phyloP scores from a whole-genome alignment of 2,113 vertebrate genomes.

The Piliocolobus tephrosceles region DNA sequence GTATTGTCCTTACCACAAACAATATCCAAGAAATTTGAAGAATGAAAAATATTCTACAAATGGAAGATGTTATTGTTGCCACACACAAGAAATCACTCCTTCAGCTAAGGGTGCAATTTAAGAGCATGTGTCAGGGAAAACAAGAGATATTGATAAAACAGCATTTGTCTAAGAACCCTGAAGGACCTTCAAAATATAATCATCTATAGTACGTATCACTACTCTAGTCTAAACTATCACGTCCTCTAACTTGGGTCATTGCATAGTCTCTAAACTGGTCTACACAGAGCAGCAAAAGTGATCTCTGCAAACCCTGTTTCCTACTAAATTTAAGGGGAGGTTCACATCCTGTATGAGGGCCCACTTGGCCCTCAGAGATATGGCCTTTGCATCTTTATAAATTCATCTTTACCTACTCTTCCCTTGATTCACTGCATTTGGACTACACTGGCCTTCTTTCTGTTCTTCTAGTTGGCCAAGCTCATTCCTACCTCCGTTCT shows the following conservation, averaged over 20 bases:
- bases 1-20: neutral
- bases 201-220: neutral
- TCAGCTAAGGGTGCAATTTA: neutral
- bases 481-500: neutral
- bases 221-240: neutral
- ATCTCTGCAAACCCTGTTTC: neutral
- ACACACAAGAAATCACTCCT: neutral
- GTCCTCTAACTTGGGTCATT: neutral
- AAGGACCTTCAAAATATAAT: neutral
- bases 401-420: neutral
- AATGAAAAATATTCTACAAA: neutral
- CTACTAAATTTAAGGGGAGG: neutral
- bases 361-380: neutral
- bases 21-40: neutral
- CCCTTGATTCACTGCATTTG: neutral
- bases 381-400: neutral
- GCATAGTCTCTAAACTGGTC: neutral
- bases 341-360: neutral
- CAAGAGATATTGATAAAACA: neutral
- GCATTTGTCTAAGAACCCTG: neutral
- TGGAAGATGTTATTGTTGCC: neutral
- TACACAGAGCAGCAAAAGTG: neutral
- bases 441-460: neutral
- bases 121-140: neutral
- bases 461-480: neutral